phyloP scores from a whole-genome alignment of 2,888 invertebrate species.

The Copidosoma aretas region DNA sequence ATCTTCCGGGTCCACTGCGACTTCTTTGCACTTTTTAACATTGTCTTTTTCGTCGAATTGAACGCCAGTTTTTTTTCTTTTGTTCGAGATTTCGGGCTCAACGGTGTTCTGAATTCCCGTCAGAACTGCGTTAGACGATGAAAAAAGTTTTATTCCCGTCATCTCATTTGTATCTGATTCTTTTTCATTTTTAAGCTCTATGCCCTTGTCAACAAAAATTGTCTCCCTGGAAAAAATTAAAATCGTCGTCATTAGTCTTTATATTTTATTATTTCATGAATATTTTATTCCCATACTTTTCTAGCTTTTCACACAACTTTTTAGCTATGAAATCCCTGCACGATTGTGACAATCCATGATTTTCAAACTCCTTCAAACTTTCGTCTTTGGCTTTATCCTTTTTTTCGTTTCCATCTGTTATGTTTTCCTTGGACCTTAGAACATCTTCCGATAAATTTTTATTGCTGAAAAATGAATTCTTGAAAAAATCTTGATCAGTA shows the following conservation, averaged over 20 bases:
- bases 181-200: neutral
- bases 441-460: slow-evolving; percentile 35
- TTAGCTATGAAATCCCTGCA: slow-evolving; percentile 52
- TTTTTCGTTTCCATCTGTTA: neutral
- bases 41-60: slow-evolving; percentile 18
- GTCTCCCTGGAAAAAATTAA: slow-evolving; percentile 11
- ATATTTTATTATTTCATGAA: slow-evolving; percentile 1
- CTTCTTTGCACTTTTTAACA: slow-evolving; percentile 41
- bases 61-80: neutral
- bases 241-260: neutral
- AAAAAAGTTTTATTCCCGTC: slow-evolving; percentile 18
- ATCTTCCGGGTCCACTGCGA: slow-evolving; percentile 47
- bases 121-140: slow-evolving; percentile 8
- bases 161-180: neutral
- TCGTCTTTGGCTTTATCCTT: neutral
- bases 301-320: slow-evolving; percentile 50
- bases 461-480: slow-evolving; percentile 38
- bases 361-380: neutral
- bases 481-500: slow-evolving; percentile 50
- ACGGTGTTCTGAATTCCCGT: neutral
- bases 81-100: neutral
- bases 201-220: neutral
- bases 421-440: neutral
- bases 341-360: slow-evolving; percentile 48
- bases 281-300: slow-evolving; percentile 46